These are phyloP conservation scores for Mellilla xanthometata DNA, from an alignment of 2,888 invertebrate genomes.

Conservation along the genomic window DNA sequence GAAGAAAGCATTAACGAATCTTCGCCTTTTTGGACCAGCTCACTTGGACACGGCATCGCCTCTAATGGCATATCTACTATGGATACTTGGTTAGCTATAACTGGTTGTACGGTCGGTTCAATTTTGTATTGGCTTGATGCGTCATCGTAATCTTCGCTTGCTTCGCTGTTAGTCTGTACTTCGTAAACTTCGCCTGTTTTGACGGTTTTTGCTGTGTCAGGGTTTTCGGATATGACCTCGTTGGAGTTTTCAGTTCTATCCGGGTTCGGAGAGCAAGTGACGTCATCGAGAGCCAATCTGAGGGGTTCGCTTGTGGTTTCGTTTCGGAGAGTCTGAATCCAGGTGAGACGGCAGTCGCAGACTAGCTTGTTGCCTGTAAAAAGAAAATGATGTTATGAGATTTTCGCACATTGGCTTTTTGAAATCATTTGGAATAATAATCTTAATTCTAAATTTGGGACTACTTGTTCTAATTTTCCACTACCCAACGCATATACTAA, in stretches of 20 bases:
- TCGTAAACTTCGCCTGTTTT: constrained; percentile 47
- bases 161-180: constrained; percentile 44
- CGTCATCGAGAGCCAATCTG: constrained; percentile 85
- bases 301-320: constrained; percentile 88
- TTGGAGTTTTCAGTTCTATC: constrained; percentile 36
- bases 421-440: too few relatives aligned
- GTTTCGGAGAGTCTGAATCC: constrained; percentile 89
- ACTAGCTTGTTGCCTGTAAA: constrained; percentile 88
- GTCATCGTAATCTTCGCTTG: constrained; percentile 54
- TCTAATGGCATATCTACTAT: constrained; percentile 60
- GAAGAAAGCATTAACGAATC: constrained; percentile 73
- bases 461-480: too few relatives aligned
- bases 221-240: constrained; percentile 21
- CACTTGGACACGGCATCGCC: constrained; percentile 56
- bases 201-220: constrained; percentile 20
- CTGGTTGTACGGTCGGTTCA: constrained; percentile 53
- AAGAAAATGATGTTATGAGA: too few relatives aligned
- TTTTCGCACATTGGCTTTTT: too few relatives aligned
- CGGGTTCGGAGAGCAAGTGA: constrained; percentile 80
- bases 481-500: too few relatives aligned
- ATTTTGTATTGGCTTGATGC: constrained; percentile 46
- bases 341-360: constrained; percentile 91
- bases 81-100: constrained; percentile 48
- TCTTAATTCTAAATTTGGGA: too few relatives aligned
- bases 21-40: constrained; percentile 58